These are phyloP conservation scores for Stictocephala bisonia DNA, from an alignment of 2,888 invertebrate genomes.

Conservation along the genomic window DNA sequence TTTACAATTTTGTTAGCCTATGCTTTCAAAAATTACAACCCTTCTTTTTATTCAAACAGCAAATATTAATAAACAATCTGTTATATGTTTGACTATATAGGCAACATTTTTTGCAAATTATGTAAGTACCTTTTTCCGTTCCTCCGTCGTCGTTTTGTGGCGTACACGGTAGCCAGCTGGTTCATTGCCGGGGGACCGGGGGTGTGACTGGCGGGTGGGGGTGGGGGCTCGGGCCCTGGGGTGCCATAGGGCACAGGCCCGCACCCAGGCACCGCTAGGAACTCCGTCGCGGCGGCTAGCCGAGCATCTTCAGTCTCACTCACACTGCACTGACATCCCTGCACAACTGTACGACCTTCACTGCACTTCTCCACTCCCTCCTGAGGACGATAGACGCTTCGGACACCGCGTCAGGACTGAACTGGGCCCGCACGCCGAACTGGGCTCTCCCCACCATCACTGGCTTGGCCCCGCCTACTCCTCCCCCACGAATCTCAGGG, in stretches of 20 bases:
- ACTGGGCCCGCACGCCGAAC: conserved; percentile 16
- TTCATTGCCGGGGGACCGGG: conserved; percentile 74
- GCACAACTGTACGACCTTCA: conserved; percentile 63
- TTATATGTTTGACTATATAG: too few species aligned
- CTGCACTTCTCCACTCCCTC: conserved; percentile 62
- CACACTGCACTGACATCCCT: conserved; percentile 23
- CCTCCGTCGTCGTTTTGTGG: conserved; percentile 93
- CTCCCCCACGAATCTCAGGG: too few species aligned
- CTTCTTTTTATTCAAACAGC: too few species aligned
- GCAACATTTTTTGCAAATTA: too few species aligned
- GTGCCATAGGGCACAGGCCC: conserved; percentile 37
- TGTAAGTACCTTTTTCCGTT: conserved; percentile 99
- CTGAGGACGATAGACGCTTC: background rate
- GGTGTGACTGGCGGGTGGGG: conserved; percentile 60
- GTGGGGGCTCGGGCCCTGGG: conserved; percentile 48
- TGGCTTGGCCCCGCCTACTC: conserved; percentile 31
- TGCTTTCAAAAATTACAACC: too few species aligned
- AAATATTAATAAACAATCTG: too few species aligned
- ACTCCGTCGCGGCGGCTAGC: conserved; percentile 44
- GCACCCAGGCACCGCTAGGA: conserved; percentile 45
- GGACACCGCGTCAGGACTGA: conserved; percentile 10
- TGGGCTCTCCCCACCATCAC: conserved; percentile 35
- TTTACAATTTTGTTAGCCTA: too few species aligned
- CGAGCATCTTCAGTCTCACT: background rate
- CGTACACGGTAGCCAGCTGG: conserved; percentile 96